A percentile compares a stretch with the other conserved stretches of the same genome.
phyloP scores from a whole-genome alignment of 2,797 vertebrate genomes.

The Hirundo rustica region DNA sequence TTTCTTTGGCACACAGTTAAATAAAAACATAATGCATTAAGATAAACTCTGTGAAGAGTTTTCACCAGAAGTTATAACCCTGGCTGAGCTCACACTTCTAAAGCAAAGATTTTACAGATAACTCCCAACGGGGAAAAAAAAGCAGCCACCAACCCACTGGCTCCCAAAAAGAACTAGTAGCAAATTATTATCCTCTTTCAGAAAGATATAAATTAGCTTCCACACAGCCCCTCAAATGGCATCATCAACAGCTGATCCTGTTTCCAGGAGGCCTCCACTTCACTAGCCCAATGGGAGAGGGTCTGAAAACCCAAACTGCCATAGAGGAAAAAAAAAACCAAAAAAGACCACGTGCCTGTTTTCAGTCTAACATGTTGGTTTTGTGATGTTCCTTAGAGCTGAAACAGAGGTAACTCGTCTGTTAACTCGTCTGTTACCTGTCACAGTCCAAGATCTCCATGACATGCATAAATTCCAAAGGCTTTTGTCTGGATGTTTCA shows the following conservation, averaged over 20 bases:
- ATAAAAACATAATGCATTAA: background rate
- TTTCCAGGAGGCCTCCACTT: background rate
- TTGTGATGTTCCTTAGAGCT: background rate
- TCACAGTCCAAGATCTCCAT: background rate
- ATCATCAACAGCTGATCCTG: background rate
- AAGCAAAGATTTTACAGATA: background rate
- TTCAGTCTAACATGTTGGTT: background rate
- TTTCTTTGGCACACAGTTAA: background rate
- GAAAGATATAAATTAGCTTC: background rate
- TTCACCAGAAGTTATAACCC: background rate
- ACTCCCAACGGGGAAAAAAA: background rate
- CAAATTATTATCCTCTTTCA: background rate
- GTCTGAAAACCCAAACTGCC: background rate
- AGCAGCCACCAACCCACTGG: rapidly evolving
- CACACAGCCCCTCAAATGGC: background rate
- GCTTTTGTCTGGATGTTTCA: background rate
- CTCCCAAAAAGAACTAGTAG: background rate
- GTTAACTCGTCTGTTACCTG: background rate
- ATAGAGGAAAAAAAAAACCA: background rate
- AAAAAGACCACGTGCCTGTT: background rate
- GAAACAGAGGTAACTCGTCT: background rate
- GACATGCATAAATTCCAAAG: background rate
- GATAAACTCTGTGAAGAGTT: background rate
- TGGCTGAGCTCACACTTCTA: background rate
- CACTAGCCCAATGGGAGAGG: background rate